Conservation (phyloP, 1,140 invertebrate species). For the Penaeus vannamei region DNA sequence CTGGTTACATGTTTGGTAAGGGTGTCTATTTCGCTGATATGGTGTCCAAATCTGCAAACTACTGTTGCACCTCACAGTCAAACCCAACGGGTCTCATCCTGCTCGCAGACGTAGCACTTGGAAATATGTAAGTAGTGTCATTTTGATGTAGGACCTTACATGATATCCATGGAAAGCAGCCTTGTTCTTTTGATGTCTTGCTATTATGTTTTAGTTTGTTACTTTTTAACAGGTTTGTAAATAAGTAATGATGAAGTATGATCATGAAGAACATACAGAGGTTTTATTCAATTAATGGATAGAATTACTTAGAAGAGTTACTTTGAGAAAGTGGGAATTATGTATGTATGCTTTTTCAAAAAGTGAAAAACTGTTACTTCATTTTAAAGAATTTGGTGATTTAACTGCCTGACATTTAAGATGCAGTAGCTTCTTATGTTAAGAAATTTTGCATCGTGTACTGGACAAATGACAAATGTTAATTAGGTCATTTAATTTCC, state of each 20-base stretch:
- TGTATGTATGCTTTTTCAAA: too few species aligned
- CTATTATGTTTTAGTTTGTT: neutral
- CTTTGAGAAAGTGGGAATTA: too few species aligned
- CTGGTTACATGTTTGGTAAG: conserved; percentile 99
- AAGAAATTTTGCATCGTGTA: too few species aligned
- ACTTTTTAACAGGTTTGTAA: neutral
- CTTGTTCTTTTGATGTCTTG: neutral
- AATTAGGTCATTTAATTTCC: too few species aligned
- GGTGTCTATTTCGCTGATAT: conserved; percentile 98
- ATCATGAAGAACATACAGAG: neutral
- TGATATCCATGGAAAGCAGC: neutral
- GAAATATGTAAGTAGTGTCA: conserved; percentile 82
- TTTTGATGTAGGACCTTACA: neutral
- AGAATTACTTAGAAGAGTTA: too few species aligned
- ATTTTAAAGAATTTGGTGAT: too few species aligned
- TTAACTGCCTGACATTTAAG: too few species aligned
- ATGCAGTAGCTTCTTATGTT: too few species aligned
- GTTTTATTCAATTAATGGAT: neutral
- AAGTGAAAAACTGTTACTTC: too few species aligned
- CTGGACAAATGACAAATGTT: neutral
- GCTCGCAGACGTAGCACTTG: conserved; percentile 96
- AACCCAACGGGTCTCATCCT: conserved; percentile 87
- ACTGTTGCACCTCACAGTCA: conserved; percentile 84
- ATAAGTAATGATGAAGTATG: neutral
- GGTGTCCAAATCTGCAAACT: conserved; percentile 99